Conservation (phyloP, 2,888 invertebrate genomes). For the Tetramorium bicarinatum region DNA sequence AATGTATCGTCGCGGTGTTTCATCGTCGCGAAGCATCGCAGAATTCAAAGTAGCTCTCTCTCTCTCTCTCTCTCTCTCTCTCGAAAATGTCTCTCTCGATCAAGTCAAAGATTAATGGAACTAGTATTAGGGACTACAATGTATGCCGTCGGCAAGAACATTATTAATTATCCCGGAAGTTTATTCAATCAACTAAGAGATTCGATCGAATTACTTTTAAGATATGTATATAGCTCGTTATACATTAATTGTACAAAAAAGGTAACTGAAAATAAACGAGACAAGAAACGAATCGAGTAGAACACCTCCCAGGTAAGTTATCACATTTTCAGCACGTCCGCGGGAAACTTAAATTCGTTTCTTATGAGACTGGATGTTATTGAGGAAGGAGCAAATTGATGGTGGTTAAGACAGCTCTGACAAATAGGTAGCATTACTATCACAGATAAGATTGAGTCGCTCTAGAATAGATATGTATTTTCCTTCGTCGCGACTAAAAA, state of each 20-base stretch:
- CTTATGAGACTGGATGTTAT: not conserved
- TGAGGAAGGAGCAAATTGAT: not conserved
- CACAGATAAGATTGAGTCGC: not conserved
- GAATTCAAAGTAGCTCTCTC: constrained; percentile 34
- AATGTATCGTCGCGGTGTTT: constrained; percentile 30
- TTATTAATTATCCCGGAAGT: constrained; percentile 27
- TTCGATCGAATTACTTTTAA: constrained; percentile 12
- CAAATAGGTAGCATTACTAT: not conserved
- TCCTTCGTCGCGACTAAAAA: not conserved
- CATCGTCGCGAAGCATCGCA: not conserved
- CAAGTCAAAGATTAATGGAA: constrained; percentile 34
- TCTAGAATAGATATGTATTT: not conserved
- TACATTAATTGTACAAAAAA: constrained; percentile 46
- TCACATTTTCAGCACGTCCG: not conserved
- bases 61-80: constrained; percentile 40
- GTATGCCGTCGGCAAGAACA: not conserved
- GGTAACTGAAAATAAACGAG: constrained; percentile 29
- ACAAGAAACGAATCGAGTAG: constrained; percentile 16
- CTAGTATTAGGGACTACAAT: not conserved
- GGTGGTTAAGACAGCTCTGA: not conserved
- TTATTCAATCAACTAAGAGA: constrained; percentile 3
- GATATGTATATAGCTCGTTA: constrained; percentile 46
- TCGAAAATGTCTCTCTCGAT: constrained; percentile 26
- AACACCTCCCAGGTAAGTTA: constrained; percentile 28
- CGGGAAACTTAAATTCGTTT: constrained; percentile 9